A percentile compares a stretch with the other conserved stretches of the same genome.
Evolutionary conservation across 2,113 vertebrate genomes (phyloP).

Genomic region (Pipra filicauda): DNA sequence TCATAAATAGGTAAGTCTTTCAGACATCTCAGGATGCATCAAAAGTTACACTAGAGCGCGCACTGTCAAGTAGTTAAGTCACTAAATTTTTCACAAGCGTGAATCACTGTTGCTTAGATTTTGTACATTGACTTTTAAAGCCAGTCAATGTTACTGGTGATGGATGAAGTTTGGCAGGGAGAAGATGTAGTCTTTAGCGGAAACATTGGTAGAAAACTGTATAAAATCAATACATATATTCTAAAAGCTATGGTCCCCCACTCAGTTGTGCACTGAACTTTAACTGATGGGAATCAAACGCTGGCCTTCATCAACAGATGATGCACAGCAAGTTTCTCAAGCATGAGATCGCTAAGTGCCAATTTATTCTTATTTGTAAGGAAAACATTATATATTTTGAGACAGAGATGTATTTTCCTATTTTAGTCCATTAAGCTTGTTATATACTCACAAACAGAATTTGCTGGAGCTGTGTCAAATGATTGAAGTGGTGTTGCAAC

Average conservation of each 20-base stretch:
- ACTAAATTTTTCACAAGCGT: not conserved
- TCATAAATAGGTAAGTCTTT: not conserved
- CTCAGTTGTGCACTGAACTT: not conserved
- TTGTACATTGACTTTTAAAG: not conserved
- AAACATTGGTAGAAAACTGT: not conserved
- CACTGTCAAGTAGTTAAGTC: not conserved
- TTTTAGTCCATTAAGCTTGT: not conserved
- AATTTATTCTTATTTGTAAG: not conserved
- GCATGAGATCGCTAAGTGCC: fast-evolving
- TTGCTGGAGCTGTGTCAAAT: not conserved
- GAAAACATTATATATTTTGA: not conserved
- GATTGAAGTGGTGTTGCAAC: fast-evolving
- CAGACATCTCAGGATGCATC: not conserved
- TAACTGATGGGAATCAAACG: not conserved
- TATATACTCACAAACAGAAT: not conserved
- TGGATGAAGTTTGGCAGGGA: not conserved
- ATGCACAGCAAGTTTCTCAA: not conserved
- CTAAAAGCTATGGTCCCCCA: not conserved
- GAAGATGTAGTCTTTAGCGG: not conserved
- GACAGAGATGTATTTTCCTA: not conserved
- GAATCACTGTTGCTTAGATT: not conserved
- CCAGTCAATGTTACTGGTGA: not conserved
- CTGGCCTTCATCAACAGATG: not conserved
- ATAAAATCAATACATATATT: not conserved
- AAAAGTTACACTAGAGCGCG: not conserved